These are phyloP conservation scores for Mesorhabditis spiculigera DNA, from an alignment of 2,888 invertebrate genomes.

Conservation along the genomic window DNA sequence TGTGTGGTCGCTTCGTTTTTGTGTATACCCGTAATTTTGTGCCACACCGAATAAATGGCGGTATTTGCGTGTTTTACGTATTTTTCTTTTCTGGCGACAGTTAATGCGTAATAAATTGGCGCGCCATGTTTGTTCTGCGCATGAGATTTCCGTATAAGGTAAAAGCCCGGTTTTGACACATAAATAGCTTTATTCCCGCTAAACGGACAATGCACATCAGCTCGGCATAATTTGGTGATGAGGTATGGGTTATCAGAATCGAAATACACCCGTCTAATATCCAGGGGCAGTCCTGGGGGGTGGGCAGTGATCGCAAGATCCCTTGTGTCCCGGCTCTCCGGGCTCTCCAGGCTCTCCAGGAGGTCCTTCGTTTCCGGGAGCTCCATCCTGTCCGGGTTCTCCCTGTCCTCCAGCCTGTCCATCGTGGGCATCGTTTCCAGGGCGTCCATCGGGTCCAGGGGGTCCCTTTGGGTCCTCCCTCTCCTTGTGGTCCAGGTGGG, in stretches of 20 bases:
- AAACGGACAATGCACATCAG: neutral
- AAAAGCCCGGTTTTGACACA: no score
- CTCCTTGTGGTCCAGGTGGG: conserved; percentile 46
- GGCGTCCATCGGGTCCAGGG: conserved; percentile 39
- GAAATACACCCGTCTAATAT: conserved; percentile 21
- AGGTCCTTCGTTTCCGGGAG: conserved; percentile 35
- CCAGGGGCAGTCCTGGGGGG: conserved; percentile 38
- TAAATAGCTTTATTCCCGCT: neutral
- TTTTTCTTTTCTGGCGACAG: no score
- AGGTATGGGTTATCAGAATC: neutral
- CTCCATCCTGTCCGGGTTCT: conserved; percentile 34
- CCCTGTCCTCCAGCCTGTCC: conserved; percentile 38
- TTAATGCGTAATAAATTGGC: no score
- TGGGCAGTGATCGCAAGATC: conserved; percentile 42
- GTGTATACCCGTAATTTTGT: no score
- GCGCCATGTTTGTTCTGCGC: no score
- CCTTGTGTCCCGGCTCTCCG: conserved; percentile 37
- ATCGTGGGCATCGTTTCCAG: conserved; percentile 22
- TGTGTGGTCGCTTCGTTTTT: no score
- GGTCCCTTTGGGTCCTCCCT: conserved; percentile 41
- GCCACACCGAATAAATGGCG: no score
- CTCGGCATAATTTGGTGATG: neutral
- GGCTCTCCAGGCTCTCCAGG: conserved; percentile 40
- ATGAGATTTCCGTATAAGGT: no score
- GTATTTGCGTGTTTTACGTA: no score